Conservation (phyloP, 2,888 invertebrate genomes). For the Blastobasis lacticolella region DNA sequence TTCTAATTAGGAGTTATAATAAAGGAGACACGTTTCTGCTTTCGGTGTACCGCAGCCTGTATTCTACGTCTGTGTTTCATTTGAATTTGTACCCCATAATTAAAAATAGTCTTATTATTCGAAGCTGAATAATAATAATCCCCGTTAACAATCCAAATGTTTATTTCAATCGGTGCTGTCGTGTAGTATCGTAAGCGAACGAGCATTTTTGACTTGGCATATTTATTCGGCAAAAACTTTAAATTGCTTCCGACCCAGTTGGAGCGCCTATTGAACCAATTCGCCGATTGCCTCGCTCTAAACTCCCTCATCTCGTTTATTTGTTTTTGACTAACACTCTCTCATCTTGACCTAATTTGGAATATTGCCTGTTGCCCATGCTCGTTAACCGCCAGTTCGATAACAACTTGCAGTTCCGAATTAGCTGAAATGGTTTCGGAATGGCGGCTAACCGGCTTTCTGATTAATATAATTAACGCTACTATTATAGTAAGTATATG, state of each 20-base stretch:
- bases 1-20: too few relatives aligned
- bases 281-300: slow-evolving; percentile 49
- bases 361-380: not conserved
- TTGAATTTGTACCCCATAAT: too few relatives aligned
- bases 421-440: not conserved
- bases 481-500: too few relatives aligned
- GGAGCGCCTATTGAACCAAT: slow-evolving; percentile 54
- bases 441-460: not conserved
- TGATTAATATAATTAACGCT: too few relatives aligned
- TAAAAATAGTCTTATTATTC: too few relatives aligned
- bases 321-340: slow-evolving; percentile 29
- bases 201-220: slow-evolving; percentile 54
- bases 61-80: too few relatives aligned
- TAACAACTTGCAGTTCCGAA: not conserved
- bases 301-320: slow-evolving; percentile 40
- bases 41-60: too few relatives aligned
- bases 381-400: not conserved
- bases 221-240: slow-evolving; percentile 68
- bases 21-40: too few relatives aligned
- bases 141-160: not conserved
- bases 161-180: slow-evolving; percentile 31
- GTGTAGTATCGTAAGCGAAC: slow-evolving; percentile 34
- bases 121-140: too few relatives aligned
- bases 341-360: slow-evolving; percentile 27
- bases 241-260: slow-evolving; percentile 69